A percentile compares a stretch with the other conserved stretches of the same genome.
Evolutionary conservation across 2,888 invertebrate species (phyloP).

Genomic region (Lymantria monacha): DNA sequence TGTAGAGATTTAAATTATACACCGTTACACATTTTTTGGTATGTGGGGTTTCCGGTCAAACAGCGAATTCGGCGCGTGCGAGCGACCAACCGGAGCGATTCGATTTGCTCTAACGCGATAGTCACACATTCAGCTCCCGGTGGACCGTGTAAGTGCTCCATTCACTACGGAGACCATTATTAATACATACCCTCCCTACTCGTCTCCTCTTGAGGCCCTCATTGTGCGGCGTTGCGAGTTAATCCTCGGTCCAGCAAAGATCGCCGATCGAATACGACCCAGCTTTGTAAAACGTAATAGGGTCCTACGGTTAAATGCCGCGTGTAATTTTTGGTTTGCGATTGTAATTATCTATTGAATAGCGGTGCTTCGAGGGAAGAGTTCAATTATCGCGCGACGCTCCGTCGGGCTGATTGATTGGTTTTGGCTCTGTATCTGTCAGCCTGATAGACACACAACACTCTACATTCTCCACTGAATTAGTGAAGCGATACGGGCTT

Average conservation of each 20-base stretch:
- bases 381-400: constrained; percentile 75
- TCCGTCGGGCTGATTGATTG: constrained; percentile 74
- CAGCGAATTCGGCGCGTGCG: constrained; percentile 66
- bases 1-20: not conserved
- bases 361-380: constrained; percentile 67
- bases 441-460: constrained; percentile 60
- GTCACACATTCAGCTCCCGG: constrained; percentile 77
- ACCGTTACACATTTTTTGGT: not conserved
- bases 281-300: constrained; percentile 74
- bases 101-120: constrained; percentile 78
- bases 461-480: constrained; percentile 56
- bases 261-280: constrained; percentile 70
- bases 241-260: constrained; percentile 76
- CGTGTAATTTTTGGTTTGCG: constrained; percentile 80
- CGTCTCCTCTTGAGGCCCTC: constrained; percentile 67
- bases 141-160: constrained; percentile 79
- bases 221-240: constrained; percentile 70
- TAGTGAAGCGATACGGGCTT: constrained; percentile 53
- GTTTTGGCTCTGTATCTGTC: constrained; percentile 65
- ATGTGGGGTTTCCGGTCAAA: constrained; percentile 55
- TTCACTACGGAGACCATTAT: constrained; percentile 76
- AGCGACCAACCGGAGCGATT: constrained; percentile 67
- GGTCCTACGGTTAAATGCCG: constrained; percentile 74
- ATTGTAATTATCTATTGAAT: constrained; percentile 79
- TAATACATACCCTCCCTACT: constrained; percentile 73